phyloP scores from a whole-genome alignment of 2,797 vertebrate species.

The Ceryle rudis region DNA sequence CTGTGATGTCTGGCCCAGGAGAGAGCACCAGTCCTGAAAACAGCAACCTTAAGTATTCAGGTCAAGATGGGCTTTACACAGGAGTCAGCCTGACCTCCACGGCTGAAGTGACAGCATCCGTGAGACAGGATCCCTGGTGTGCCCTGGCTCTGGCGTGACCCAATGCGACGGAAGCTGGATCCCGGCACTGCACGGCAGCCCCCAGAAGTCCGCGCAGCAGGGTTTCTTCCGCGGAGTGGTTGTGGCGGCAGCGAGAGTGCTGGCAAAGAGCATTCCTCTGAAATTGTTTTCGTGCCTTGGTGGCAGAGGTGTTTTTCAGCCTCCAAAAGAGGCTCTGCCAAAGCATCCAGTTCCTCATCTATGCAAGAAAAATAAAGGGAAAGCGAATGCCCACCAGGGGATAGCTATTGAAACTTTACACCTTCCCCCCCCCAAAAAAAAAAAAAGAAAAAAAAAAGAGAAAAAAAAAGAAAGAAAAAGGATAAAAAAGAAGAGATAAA shows the following conservation, averaged over 20 bases:
- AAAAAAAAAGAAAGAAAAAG: too few relatives aligned
- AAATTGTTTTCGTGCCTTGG: conserved; percentile 74
- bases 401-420: conserved; percentile 18
- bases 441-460: neutral
- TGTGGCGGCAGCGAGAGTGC: conserved; percentile 59
- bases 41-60: conserved; percentile 90
- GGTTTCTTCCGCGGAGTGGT: conserved; percentile 36
- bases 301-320: conserved; percentile 59
- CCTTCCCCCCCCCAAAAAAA: neutral
- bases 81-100: conserved; percentile 90
- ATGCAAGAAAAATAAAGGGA: conserved; percentile 73
- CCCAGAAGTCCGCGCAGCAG: neutral
- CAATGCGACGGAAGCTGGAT: conserved; percentile 36
- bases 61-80: conserved; percentile 91
- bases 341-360: conserved; percentile 55
- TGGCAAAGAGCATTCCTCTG: conserved; percentile 67
- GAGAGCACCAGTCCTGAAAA: conserved; percentile 85
- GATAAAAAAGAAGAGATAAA: neutral
- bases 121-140: conserved; percentile 95
- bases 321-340: neutral
- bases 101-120: conserved; percentile 88
- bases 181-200: conserved; percentile 8
- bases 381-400: conserved; percentile 5
- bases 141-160: conserved; percentile 93
- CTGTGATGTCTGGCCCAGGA: conserved; percentile 87